These are phyloP conservation scores for Entomobrya multifasciata DNA, from an alignment of 2,888 invertebrate species.

Conservation along the genomic window DNA sequence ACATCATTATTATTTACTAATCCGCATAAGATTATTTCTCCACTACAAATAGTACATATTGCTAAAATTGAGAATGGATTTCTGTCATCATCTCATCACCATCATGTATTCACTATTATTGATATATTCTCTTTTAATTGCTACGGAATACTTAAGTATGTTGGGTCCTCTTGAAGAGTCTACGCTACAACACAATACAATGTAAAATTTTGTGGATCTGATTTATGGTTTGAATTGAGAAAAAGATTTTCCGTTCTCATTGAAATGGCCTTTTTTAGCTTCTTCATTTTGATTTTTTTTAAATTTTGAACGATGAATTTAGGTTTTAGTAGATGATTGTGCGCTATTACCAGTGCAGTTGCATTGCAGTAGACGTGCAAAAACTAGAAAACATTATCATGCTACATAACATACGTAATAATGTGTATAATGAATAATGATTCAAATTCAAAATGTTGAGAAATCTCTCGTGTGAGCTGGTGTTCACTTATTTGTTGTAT, in stretches of 20 bases:
- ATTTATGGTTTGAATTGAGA: background rate
- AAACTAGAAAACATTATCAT: constrained; percentile 52
- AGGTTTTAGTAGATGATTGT: constrained; percentile 34
- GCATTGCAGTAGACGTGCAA: constrained; percentile 3
- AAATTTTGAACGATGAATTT: no score
- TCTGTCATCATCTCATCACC: background rate
- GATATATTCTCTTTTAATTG: no score
- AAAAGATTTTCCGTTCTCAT: constrained; percentile 57
- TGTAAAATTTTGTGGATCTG: background rate
- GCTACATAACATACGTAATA: constrained; percentile 5
- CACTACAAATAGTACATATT: no score
- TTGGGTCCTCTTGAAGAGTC: no score
- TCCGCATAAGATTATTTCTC: constrained; percentile 13
- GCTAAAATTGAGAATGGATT: constrained; percentile 3
- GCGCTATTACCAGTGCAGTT: constrained; percentile 5
- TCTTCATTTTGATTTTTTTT: constrained; percentile 7
- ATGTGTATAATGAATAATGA: background rate
- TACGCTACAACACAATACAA: constrained; percentile 4
- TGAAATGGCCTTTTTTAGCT: constrained; percentile 29
- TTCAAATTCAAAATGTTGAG: constrained; percentile 59
- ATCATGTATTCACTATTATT: no score
- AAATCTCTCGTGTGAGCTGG: constrained; percentile 47
- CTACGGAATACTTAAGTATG: no score
- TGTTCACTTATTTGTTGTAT: constrained; percentile 50
- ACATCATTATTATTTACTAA: constrained; percentile 41